Conservation (phyloP, 1,140 invertebrate genomes). For the Ptiloglossa arizonensis region DNA sequence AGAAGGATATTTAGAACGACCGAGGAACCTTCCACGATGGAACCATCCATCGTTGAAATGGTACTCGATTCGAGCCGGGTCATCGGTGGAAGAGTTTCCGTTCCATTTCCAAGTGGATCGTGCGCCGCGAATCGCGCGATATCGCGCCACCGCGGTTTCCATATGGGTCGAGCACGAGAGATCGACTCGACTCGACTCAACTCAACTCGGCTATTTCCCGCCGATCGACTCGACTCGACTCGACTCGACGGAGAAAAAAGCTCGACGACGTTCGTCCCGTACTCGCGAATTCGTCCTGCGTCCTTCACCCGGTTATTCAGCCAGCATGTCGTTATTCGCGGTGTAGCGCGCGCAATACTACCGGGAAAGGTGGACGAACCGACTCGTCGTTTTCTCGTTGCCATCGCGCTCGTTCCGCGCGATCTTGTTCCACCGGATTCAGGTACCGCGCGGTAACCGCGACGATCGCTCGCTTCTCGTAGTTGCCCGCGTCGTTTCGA, state of each 20-base stretch:
- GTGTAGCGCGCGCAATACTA: background rate
- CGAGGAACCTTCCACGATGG: background rate
- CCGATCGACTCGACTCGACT: background rate
- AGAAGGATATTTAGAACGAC: background rate
- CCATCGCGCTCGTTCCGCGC: background rate
- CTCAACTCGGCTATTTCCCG: background rate
- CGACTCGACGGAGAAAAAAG: background rate
- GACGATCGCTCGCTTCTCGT: too few relatives aligned
- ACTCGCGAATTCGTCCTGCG: conserved; percentile 37
- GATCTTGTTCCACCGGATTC: background rate
- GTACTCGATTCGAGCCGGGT: background rate
- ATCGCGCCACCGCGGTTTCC: background rate
- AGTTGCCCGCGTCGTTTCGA: conserved; percentile 2
- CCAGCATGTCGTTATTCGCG: conserved; percentile 63
- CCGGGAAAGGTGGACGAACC: conserved; percentile 59
- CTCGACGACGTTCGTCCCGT: background rate
- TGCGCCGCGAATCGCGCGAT: background rate
- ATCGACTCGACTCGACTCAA: background rate
- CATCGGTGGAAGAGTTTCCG: background rate
- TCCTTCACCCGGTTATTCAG: conserved; percentile 74
- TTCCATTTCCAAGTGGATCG: background rate
- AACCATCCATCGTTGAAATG: background rate
- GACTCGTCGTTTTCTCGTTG: background rate
- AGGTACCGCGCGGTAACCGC: too few relatives aligned
- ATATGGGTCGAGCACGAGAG: conserved; percentile 6